Evolutionary conservation across 2,113 vertebrate genomes (phyloP), one percentile per base, ranked within the genome.

Genomic region (Percina caprodes): DNA sequence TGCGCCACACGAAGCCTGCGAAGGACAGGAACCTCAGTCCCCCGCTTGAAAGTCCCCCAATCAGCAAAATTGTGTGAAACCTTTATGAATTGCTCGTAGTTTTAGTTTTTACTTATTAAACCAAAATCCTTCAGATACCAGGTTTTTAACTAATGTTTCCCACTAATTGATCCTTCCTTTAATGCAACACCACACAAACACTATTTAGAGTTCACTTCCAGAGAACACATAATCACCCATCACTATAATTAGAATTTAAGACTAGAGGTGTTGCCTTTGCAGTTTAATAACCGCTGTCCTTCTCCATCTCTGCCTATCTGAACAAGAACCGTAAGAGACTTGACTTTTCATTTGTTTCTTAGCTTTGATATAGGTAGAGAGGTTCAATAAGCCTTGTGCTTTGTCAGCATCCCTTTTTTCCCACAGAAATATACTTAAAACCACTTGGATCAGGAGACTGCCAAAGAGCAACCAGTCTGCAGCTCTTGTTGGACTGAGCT

Each of bases 341-440:
- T 6, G 48, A 24, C 48, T 54, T 46, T 14, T 76, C 67, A 69
- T 80, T 73, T 73, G 56, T 78, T 13, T 30, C 45, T 58, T 58
- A 76, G 60, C 77, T 73, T 63, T 39, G 33, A 72, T 62, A 1
- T n/a, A 52, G 52, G 46, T 21, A 46, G 18, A 30, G 21, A 45
- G 24, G 55, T 48, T 63, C 69, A 69, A 69, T 45, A 52, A 83
- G 68, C 7, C 49, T 21, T 19, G 6, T 8, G 52, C 39, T 10
- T 77, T 73, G 69, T 45, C 18, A 54, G 24, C 65, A 5, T 33
- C 49, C 15, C 9, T 65, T 3, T 49, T 46, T 52, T 59, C 65
- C 65, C 1, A 58, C 12, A 30, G 6, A 2, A 13, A 23, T 4
- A n/a, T 24, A 49, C 39, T 78, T 55, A 12, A 21, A 46, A 42